These are phyloP conservation scores for Craniophora ligustri DNA, from an alignment of 2,888 invertebrate species.

Conservation along the genomic window DNA sequence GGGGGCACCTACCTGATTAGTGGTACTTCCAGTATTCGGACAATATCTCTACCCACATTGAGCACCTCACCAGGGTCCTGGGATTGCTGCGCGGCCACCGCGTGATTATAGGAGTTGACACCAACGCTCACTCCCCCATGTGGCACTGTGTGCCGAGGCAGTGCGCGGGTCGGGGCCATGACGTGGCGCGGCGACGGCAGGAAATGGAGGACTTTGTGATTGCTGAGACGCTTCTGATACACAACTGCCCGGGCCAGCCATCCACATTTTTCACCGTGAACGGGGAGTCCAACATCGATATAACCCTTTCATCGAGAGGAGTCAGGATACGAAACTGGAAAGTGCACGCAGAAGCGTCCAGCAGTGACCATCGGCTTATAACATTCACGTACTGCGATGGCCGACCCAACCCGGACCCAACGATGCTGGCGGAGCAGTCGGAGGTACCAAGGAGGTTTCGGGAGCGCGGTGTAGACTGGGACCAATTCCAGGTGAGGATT, in stretches of 20 bases:
- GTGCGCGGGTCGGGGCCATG: constrained; percentile 27
- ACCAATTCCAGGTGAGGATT: constrained; percentile 6
- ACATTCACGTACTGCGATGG: constrained; percentile 6
- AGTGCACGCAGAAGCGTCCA: constrained; percentile 25
- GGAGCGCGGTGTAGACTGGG: constrained; percentile 22
- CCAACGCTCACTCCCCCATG: constrained; percentile 54
- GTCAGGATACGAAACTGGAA: constrained; percentile 21
- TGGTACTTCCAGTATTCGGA: constrained; percentile 16
- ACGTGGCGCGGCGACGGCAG: background rate
- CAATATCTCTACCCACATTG: background rate
- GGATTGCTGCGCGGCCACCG: background rate
- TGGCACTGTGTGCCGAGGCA: constrained; percentile 40
- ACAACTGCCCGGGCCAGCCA: background rate
- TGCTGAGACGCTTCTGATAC: background rate
- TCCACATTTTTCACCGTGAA: constrained; percentile 35
- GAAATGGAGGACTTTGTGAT: constrained; percentile 10
- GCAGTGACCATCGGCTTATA: constrained; percentile 48
- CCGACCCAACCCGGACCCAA: background rate
- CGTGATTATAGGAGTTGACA: constrained; percentile 41
- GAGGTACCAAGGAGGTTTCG: constrained; percentile 7
- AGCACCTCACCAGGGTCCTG: constrained; percentile 34
- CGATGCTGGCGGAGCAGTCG: background rate
- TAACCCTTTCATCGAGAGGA: constrained; percentile 31
- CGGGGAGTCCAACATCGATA: too few relatives aligned
- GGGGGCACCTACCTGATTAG: rapidly evolving